A percentile compares a stretch with the other conserved stretches of the same genome.
Evolutionary conservation across 2,113 vertebrate species (phyloP).

Genomic region (Pampusana beccarii): DNA sequence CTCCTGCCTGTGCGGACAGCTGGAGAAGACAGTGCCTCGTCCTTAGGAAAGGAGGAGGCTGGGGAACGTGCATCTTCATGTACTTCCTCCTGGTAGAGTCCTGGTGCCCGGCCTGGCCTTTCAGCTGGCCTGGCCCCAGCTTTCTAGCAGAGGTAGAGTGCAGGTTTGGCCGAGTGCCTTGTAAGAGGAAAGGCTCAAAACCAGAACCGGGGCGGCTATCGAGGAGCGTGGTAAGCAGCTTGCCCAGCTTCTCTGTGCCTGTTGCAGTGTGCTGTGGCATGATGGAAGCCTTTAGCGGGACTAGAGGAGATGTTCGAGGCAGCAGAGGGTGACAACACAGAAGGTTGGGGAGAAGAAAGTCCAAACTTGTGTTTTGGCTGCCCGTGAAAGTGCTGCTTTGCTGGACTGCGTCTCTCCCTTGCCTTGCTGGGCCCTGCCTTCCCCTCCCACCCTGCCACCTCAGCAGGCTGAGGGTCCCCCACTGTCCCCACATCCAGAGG

Average conservation of each 20-base stretch:
- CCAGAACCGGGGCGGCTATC: not conserved
- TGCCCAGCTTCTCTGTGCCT: not conserved
- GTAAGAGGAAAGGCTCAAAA: not conserved
- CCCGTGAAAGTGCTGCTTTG: not conserved
- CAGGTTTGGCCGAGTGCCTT: not conserved
- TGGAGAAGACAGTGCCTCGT: not conserved
- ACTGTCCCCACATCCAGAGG: not conserved
- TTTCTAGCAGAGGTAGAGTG: not conserved
- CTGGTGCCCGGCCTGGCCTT: not conserved
- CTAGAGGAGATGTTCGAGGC: not conserved
- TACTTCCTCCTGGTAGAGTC: not conserved
- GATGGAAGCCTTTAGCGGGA: not conserved
- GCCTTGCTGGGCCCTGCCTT: not conserved
- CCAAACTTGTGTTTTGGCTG: not conserved
- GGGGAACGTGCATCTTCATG: not conserved
- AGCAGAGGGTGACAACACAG: not conserved
- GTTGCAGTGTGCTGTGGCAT: not conserved
- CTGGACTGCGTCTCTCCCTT: not conserved
- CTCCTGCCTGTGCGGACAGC: not conserved
- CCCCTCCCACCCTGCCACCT: not conserved
- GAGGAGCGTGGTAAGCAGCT: not conserved
- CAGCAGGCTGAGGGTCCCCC: not conserved
- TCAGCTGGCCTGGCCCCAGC: not conserved
- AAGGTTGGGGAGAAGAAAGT: not conserved
- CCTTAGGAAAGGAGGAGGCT: not conserved